phyloP scores from a whole-genome alignment of 1,140 invertebrate genomes.

The Tetragonula clypearis region DNA sequence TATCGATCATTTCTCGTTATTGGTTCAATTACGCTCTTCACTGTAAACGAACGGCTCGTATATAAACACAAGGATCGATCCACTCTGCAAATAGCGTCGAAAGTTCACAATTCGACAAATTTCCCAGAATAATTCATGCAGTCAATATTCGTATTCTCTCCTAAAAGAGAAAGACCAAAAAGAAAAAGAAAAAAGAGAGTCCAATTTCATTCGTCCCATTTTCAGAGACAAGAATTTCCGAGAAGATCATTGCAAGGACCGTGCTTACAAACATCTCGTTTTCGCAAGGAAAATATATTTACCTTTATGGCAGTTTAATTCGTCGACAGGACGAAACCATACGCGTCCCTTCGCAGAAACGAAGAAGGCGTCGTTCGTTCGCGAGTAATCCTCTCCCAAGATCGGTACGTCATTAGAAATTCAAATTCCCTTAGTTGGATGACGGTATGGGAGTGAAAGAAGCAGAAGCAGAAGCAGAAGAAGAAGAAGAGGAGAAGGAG shows the following conservation, averaged over 20 bases:
- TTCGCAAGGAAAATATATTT: conserved; percentile 2
- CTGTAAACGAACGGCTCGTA: no score
- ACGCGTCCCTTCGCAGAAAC: background rate
- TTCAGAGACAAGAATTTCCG: background rate
- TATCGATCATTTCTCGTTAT: no score
- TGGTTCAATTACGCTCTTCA: no score
- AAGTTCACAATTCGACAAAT: no score
- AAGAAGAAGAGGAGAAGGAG: no score
- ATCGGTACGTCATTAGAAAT: conserved; percentile 62
- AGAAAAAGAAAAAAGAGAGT: no score
- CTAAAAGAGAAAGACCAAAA: background rate
- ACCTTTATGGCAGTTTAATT: conserved; percentile 18
- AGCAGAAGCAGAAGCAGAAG: background rate
- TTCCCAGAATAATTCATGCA: no score
- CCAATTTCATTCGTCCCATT: no score
- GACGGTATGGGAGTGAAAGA: conserved; percentile 1
- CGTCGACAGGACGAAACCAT: background rate
- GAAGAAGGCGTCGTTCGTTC: background rate
- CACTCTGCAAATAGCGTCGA: no score
- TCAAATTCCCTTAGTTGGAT: conserved; percentile 50
- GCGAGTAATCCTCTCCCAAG: conserved; percentile 32
- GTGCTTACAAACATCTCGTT: background rate
- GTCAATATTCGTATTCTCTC: background rate
- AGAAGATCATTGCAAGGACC: background rate
- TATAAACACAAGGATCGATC: no score